Percentiles rank a stretch among this genome's conserved stretches.
Evolutionary conservation across 1,140 invertebrate genomes (phyloP).

Genomic region (Hyposmocoma kahamanoa): DNA sequence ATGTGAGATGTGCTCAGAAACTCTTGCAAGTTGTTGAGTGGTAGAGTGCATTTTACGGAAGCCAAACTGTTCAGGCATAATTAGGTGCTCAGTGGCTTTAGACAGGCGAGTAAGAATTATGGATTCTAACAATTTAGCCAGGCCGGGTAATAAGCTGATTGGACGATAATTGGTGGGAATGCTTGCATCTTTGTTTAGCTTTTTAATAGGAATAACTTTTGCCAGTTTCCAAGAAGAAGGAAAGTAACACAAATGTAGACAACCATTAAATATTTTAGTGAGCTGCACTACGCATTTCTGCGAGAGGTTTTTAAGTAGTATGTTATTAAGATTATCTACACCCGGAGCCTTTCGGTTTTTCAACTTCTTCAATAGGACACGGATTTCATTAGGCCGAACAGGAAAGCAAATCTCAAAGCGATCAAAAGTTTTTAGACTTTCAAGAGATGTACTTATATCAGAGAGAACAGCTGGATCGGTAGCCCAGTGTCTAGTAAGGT

Average conservation of each 20-base stretch:
- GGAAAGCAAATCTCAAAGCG: neutral
- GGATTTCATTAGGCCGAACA: neutral
- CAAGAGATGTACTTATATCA: neutral
- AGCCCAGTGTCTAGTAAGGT: neutral
- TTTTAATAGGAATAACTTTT: neutral
- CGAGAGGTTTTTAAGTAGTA: neutral
- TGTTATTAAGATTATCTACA: neutral
- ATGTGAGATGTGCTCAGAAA: neutral
- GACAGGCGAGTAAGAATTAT: neutral
- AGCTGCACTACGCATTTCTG: neutral
- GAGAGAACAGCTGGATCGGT: neutral
- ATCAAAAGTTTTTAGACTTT: too few species aligned
- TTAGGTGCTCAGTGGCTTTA: neutral
- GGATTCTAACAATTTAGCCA: constrained; percentile 42
- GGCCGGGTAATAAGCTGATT: constrained; percentile 34
- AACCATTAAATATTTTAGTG: neutral
- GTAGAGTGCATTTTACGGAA: constrained; percentile 1
- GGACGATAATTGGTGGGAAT: constrained; percentile 30
- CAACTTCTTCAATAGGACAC: neutral
- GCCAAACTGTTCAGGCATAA: constrained; percentile 2
- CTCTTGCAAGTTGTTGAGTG: constrained; percentile 1
- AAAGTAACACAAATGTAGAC: neutral
- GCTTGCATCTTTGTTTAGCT: neutral
- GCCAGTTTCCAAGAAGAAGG: neutral
- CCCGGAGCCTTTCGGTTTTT: neutral